Base-by-base conservation (phyloP, 2,797 vertebrate species). In the Macropus fuliginosus region DNA sequence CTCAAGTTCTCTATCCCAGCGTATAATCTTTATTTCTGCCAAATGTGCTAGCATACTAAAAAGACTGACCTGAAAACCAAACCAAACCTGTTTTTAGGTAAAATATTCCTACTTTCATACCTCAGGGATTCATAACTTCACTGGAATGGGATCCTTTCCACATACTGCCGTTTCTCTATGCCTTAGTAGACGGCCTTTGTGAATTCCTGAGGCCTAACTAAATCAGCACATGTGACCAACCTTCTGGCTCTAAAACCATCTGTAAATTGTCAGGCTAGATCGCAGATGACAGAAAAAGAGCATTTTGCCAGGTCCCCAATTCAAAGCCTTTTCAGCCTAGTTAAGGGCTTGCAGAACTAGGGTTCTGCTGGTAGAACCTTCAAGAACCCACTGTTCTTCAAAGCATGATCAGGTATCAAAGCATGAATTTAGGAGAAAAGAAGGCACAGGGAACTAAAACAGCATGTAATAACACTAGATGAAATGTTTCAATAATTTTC, bases 11-110 rank as follows among this genome's bases (percentile, higher is more conserved):
- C 55, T 54, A 56, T 12, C 66, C 24, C n/a, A 91, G 95, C 56
- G 13, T 31, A 95, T 50, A 91, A 91, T n/a, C 91, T 96, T 97
- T n/a, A 95, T 90, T 92, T 95, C 91, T 94, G 92, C 13, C 56
- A 54, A 93, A 90, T 91, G 57, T 91, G 62, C 1, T 74, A 62
- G 31, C 18, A 91, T 93, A 91, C 54, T 59, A 74, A 94, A 95
- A 55, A 29, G 74, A 90, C 94, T 92, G 50, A 87, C 62, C 91
- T 95, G 13, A 93, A 31, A 97, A 87, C 91, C 1, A 81, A 46
- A 46, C 21, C n/a, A 81, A 97, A 89, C 91, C 1, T 91, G 40
- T 46, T 96, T 54, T 96, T 91, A 66, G 92, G 55, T 31, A 95
- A 96, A 95, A 92, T 56, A 55, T 34, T 46, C 18, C 6, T 81